Evolutionary conservation across 2,113 vertebrate species (phyloP).

Genomic region (Picathartes gymnocephalus): DNA sequence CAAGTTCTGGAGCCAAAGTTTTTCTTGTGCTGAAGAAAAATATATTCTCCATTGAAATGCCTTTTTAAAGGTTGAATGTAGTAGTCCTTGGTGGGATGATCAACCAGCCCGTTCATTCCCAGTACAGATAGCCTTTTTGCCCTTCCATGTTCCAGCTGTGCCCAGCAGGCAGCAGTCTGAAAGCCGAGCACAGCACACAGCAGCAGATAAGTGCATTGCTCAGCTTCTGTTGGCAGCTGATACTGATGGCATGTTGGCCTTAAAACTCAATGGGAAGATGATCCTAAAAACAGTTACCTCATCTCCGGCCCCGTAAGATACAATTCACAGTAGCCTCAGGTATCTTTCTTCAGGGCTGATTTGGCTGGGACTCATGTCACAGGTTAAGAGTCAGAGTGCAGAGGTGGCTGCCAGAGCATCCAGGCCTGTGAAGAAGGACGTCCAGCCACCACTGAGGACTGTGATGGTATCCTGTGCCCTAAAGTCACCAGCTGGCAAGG

Average conservation of each 20-base stretch:
- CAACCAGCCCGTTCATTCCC: background rate
- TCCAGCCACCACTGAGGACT: background rate
- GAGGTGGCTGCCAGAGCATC: background rate
- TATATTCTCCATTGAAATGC: background rate
- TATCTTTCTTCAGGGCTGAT: background rate
- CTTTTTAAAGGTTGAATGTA: background rate
- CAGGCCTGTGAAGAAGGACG: background rate
- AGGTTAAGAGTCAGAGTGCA: slow-evolving; percentile 13
- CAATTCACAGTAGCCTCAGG: background rate
- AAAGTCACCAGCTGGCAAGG: background rate
- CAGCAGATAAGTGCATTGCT: background rate
- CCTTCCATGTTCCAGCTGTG: background rate
- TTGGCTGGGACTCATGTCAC: background rate
- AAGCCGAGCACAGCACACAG: fast-evolving
- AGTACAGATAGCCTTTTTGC: background rate
- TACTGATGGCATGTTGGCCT: background rate
- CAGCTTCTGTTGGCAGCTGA: background rate
- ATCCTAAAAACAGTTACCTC: background rate
- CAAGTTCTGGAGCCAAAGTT: background rate
- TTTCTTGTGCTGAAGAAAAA: background rate
- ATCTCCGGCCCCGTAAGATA: background rate
- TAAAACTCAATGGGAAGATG: background rate
- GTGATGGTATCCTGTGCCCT: background rate
- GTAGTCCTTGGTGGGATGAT: background rate
- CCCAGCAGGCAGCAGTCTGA: background rate